Base-by-base conservation (phyloP, 2,113 vertebrate species). In the Struthidea cinerea region DNA sequence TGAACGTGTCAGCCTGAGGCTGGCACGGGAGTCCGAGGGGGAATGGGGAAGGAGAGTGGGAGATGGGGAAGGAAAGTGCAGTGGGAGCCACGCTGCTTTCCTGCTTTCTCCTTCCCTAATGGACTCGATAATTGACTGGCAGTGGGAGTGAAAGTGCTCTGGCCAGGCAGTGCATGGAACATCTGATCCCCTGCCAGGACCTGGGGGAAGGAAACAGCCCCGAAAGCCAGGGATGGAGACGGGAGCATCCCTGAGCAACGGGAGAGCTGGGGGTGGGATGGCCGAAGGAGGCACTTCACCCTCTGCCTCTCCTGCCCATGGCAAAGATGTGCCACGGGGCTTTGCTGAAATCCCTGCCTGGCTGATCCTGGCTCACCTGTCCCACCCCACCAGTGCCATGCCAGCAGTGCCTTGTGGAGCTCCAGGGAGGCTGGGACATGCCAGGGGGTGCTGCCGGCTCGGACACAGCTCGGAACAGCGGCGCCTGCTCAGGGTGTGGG, bases 91-190 rank as follows among this genome's bases (percentile, higher is more conserved):
- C 2, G 5, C 53, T 80, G 94, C 75, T 83, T 53, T 49, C 61
- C 57, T 64, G 85, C 75, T 88, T 79, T 49, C 53, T 86, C 69
- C 73, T 87, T 63, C 68, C 71, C 59, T 92, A 81, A 92, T 60
- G 82, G 57, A 79, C 63, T 92, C 19, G 1, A n/a, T 81, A 92
- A 94, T 78, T 1, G 17, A 70, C 86, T 55, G 69, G 69, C n/a
- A 57, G 44, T 32, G 69, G 89, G 89, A 90, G 55, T 16, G 73
- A 61, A 74, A 94, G 89, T 41, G 89, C 79, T 85, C 76, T 44
- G 80, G 76, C 63, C 91, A 85, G 50, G 63, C 56, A 47, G 83
- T 0, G 3, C 2, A 0, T 7, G 59, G 55, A 76, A 69, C 2
- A 16, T 46, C 52, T 63, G 86, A 27, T 83, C 19, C n/a, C 76